Conservation (phyloP, 2,113 vertebrate genomes). For the Tapirus terrestris region DNA sequence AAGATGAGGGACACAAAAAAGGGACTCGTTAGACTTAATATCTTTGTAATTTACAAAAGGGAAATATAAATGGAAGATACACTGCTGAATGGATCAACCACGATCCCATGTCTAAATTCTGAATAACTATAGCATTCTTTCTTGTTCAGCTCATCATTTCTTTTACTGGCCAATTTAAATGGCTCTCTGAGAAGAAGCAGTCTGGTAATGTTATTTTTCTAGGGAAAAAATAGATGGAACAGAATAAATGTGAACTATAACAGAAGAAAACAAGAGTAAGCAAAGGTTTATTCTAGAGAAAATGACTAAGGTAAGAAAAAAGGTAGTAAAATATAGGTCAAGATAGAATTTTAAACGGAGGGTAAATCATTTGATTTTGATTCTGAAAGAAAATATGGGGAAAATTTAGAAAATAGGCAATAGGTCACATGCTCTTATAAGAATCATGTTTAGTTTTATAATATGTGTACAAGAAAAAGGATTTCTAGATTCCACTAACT, state of each 20-base stretch:
- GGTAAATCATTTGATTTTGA: slow-evolving; percentile 32
- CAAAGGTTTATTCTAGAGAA: slow-evolving; percentile 24
- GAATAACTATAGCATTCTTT: neutral
- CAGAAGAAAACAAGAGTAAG: neutral
- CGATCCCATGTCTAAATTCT: neutral
- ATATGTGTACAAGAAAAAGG: neutral
- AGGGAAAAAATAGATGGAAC: neutral
- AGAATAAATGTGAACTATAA: slow-evolving; percentile 23
- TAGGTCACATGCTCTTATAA: neutral
- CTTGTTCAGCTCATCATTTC: neutral
- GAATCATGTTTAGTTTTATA: neutral
- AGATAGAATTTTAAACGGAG: neutral
- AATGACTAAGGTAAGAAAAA: neutral
- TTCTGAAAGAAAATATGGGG: slow-evolving; percentile 16
- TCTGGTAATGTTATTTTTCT: neutral
- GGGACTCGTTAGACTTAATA: neutral
- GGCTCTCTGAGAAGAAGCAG: neutral
- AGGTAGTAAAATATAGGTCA: slow-evolving; percentile 8
- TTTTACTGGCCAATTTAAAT: neutral
- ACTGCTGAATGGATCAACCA: neutral
- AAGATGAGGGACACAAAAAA: neutral
- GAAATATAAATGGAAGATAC: neutral
- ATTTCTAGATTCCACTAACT: neutral
- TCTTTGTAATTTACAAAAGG: neutral
- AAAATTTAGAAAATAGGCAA: slow-evolving; percentile 36